Evolutionary conservation across 2,797 vertebrate genomes (phyloP).

Genomic region (Ceryle rudis): DNA sequence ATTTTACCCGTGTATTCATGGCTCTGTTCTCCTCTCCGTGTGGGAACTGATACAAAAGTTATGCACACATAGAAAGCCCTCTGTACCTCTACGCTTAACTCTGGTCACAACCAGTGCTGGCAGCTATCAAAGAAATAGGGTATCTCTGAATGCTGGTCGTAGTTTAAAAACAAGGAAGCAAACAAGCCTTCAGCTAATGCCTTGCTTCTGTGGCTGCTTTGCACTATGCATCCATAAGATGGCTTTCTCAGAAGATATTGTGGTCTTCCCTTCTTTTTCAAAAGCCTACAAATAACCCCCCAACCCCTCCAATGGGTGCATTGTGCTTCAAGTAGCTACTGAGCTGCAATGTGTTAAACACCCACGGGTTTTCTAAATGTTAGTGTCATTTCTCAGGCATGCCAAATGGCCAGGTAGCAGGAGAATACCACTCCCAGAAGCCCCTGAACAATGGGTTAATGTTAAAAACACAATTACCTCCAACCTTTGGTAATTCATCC

Average conservation of each 20-base stretch:
- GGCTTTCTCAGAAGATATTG: not conserved
- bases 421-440: not conserved
- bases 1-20: not conserved
- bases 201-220: not conserved
- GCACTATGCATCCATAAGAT: not conserved
- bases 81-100: not conserved
- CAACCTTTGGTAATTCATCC: not conserved
- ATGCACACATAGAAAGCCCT: not conserved
- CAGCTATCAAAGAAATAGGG: not conserved
- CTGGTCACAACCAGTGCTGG: not conserved
- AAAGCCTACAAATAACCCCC: not conserved
- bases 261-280: not conserved
- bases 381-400: not conserved
- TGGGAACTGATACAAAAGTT: not conserved
- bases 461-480: not conserved
- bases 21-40: not conserved
- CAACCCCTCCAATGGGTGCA: not conserved
- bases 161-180: not conserved
- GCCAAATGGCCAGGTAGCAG: not conserved
- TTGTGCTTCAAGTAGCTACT: not conserved
- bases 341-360: not conserved
- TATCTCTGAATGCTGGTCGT: not conserved
- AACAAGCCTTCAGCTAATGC: not conserved
- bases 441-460: not conserved
- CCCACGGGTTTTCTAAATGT: not conserved